Percentiles rank a stretch among this genome's conserved stretches.
Evolutionary conservation across 2,888 invertebrate genomes (phyloP).

Genomic region (Limnephilus lunatus): DNA sequence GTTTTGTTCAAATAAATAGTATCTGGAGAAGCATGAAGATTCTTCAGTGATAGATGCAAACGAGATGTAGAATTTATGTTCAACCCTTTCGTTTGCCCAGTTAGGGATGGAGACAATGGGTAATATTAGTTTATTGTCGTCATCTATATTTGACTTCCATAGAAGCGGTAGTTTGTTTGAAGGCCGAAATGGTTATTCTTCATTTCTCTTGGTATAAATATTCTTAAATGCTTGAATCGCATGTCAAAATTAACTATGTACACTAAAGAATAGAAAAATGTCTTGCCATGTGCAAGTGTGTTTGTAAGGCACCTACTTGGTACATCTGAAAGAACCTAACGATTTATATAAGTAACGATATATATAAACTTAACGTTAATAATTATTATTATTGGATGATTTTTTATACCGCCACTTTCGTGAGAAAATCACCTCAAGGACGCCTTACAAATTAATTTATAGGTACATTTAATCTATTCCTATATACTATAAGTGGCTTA

Average conservation of each 20-base stretch:
- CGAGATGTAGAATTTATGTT: slow-evolving; percentile 14
- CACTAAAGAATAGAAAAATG: background rate
- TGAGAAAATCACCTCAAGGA: too few species aligned
- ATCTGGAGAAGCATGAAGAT: background rate
- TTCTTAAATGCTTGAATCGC: background rate
- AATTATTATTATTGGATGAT: too few species aligned
- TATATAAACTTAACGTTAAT: too few species aligned
- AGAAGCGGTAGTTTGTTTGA: slow-evolving; percentile 53
- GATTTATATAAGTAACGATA: too few species aligned
- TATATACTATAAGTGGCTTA: too few species aligned
- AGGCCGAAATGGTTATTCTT: slow-evolving; percentile 9
- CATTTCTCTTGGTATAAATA: background rate
- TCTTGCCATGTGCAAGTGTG: background rate
- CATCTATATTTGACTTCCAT: slow-evolving; percentile 33
- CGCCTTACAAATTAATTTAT: too few species aligned
- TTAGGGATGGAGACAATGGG: slow-evolving; percentile 5
- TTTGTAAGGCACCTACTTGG: too few species aligned
- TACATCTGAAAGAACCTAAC: too few species aligned
- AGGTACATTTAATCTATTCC: too few species aligned
- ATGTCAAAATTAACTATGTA: background rate
- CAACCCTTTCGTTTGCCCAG: slow-evolving; percentile 32
- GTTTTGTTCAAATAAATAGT: background rate
- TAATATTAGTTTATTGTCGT: slow-evolving; percentile 20
- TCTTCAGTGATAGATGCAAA: background rate
- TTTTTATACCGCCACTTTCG: too few species aligned